Base-by-base conservation (phyloP, 2,888 invertebrate species). In the Argyra leucocephala region DNA sequence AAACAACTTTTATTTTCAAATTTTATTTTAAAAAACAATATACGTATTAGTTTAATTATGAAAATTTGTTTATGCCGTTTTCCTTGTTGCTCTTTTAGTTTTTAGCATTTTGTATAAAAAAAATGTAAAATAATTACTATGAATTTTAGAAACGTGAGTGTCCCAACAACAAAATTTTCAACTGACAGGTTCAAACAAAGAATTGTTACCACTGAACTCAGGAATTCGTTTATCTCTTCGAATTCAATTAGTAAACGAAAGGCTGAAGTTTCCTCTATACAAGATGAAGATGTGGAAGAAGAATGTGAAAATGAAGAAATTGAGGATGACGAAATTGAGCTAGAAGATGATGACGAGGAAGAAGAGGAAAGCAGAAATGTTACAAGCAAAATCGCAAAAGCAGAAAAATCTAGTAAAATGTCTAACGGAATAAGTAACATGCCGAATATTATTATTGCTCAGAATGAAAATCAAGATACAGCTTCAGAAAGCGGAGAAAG, bases 401-500 rank as follows among this genome's bases (percentile, higher is more conserved):
- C 62, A 64, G 68, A 67, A 64, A 69, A 65, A 26, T 61, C 67
- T 68, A 26, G 31, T 26, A 60, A 9, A 15, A 26, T 61, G 5
- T 26, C 22, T 9, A 58, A 22, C 15, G 22, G 58, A 21, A 22
- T 22, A 22, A 21, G 6, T 10, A 58, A 22, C 22, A n/a, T 57
- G 15, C 22, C 22, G 1, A 58, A 58, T 61, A 9, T 24, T 1
- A 9, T 31, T n/a, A 61, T 61, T 64, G 66, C 68, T 1, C 63
- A 68, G 1, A 71, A 24, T 26, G 18, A 23, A 23, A 58, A 22
- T 58, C 22, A 59, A n/a, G 69, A 73, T 24, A 72, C 73, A 21
- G 72, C 72, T 57, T 74, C 75, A 12, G 75, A 75, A 64, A 74
- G 75, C 67, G 73, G 72, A 22, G 74, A 74, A 62, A 71, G 72